These are phyloP conservation scores for Lasioglossum leucozonium DNA, from an alignment of 2,888 invertebrate species.

Conservation along the genomic window DNA sequence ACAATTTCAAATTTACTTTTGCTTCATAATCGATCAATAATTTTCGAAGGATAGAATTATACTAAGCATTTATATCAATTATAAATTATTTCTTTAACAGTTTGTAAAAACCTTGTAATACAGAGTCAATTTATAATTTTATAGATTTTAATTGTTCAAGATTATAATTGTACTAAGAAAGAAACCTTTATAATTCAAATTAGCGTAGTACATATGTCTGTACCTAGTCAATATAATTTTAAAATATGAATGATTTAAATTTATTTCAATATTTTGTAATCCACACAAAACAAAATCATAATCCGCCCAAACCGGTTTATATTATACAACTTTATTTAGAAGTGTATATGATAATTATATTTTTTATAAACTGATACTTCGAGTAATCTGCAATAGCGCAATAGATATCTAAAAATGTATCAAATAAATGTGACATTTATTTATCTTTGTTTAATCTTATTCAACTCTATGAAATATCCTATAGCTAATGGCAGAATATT, in stretches of 20 bases:
- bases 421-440: slow-evolving; percentile 23
- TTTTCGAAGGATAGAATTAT: slow-evolving; percentile 35
- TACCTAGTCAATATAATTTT: neutral
- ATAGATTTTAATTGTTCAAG: slow-evolving; percentile 1
- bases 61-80: slow-evolving; percentile 51
- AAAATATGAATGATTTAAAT: slow-evolving; percentile 18
- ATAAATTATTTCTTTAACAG: slow-evolving; percentile 43
- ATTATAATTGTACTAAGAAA: neutral
- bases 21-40: slow-evolving; percentile 2
- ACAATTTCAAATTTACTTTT: slow-evolving; percentile 40
- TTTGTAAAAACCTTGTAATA: slow-evolving; percentile 61
- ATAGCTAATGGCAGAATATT: slow-evolving; percentile 47
- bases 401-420: slow-evolving; percentile 29
- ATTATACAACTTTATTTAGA: slow-evolving; percentile 39
- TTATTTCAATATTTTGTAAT: slow-evolving; percentile 14
- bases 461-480: slow-evolving; percentile 30
- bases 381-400: slow-evolving; percentile 19
- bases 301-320: slow-evolving; percentile 15
- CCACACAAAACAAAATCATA: slow-evolving; percentile 33
- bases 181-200: neutral
- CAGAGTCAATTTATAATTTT: slow-evolving; percentile 41
- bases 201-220: neutral
- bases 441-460: slow-evolving; percentile 27
- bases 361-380: slow-evolving; percentile 37
- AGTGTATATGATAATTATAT: slow-evolving; percentile 29